Base-by-base conservation (phyloP, 2,113 vertebrate genomes). In the Pteropus alecto region DNA sequence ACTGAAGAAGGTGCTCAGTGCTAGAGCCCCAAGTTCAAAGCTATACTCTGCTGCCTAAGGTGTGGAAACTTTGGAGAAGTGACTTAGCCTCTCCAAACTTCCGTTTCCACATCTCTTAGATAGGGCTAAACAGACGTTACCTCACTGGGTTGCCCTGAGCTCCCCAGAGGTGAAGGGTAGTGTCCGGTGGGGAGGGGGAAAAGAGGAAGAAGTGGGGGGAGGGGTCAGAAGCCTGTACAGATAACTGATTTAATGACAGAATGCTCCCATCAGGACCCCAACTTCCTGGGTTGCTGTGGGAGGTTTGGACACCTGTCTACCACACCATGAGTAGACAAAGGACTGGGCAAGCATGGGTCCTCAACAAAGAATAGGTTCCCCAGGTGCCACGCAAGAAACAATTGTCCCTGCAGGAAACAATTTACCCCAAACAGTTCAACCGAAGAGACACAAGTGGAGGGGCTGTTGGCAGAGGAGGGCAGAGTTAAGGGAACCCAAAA, bases 71-170 rank as follows among this genome's bases (percentile, higher is more conserved):
- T 70, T 67, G 41, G 56, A 19, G 33, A 65, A 30, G 46, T 18
- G 26, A 2, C 14, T 10, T 10, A 7, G n/a, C 61, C 46, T 35
- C 46, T 60, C 67, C 10, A 16, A 21, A 13, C 28, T 16, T 82
- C 58, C 7, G 6, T 26, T 16, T 82, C 30, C 70, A 77, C 15
- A 11, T 26, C 35, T 26, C 18, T 33, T 73, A 28, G 33, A 26
- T 21, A 38, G 4, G 43, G 43, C 58, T 58, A 41, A 21, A 68
- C 48, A 68, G 54, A 46, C 24, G 58, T 12, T 22, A 48, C 65
- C 11, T 43, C 33, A 0, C 4, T 30, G 70, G 63, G 76, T 35
- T 0, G 0, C 65, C 28, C n/a, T 63, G 43, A 30, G 22, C 65
- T 83, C 22, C 18, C 35, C 30, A 4, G 2, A 33, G 28, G 43